Conservation (phyloP, 37 sponge, comb jelly and placozoan species). For the Beroe ovata region DNA sequence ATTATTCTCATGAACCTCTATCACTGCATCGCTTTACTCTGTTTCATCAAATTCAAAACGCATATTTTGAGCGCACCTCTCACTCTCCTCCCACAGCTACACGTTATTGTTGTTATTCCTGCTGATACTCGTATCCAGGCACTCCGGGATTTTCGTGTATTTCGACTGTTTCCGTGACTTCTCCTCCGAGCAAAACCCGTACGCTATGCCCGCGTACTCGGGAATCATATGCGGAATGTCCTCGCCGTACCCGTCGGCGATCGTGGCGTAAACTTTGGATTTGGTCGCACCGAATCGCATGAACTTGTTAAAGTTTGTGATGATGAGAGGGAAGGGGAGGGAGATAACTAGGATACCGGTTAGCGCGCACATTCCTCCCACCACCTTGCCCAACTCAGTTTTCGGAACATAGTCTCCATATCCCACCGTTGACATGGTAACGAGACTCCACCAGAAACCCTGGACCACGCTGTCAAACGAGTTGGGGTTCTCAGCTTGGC, state of each 20-base stretch:
- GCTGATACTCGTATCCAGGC: neutral
- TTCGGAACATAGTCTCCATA: slow-evolving; percentile 64
- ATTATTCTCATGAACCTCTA: no score
- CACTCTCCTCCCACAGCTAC: no score
- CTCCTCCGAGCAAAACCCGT: slow-evolving; percentile 23
- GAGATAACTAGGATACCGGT: slow-evolving; percentile 65
- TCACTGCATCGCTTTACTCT: no score
- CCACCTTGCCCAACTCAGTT: slow-evolving; percentile 27
- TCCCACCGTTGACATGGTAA: slow-evolving; percentile 62
- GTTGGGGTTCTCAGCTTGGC: neutral
- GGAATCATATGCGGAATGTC: slow-evolving; percentile 29
- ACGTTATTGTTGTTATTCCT: neutral
- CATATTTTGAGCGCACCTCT: neutral
- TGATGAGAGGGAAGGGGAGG: slow-evolving; percentile 67
- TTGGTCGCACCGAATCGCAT: slow-evolving; percentile 35
- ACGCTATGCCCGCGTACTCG: slow-evolving; percentile 35
- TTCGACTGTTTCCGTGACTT: neutral
- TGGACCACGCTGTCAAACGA: slow-evolving; percentile 42
- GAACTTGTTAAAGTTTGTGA: slow-evolving; percentile 68
- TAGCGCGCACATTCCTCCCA: slow-evolving; percentile 29
- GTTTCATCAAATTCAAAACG: no score
- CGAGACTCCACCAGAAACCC: slow-evolving; percentile 66
- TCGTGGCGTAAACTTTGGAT: slow-evolving; percentile 56
- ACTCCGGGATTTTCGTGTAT: neutral
- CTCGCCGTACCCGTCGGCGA: slow-evolving; percentile 53